Evolutionary conservation across 1,140 invertebrate species (phyloP), one percentile per base, ranked within the genome.

Genomic region (Halotydeus destructor): DNA sequence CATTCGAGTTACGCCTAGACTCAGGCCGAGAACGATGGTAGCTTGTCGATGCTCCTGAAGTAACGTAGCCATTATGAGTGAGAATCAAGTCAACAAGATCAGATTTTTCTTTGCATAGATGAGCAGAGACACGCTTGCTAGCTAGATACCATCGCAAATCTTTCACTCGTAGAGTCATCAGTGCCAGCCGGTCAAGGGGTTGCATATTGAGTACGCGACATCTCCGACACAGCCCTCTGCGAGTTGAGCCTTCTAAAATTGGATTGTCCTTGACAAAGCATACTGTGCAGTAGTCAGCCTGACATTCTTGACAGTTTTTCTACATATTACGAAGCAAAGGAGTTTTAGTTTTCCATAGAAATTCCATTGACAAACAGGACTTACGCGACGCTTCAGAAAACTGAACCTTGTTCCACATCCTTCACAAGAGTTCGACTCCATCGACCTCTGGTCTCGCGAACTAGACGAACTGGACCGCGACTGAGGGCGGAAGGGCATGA

Each of bases 81-180:
- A 47, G 14, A 12, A 47, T 44, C 22, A 48, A 24, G 31, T 48
- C 47, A 12, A 48, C 36, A 3, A 48, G 25, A 39, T 48, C 47
- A 5, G 33, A 31, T 27, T 48, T 48, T 38, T 48, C 47, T 16
- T 36, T 45, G 35, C 36, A 47, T 27, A 28, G 19, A 5, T 45
- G 18, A 6, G 35, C 32, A 21, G 36, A 23, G 22, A 47, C 31
- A 25, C 34, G 22, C 14, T 24, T 26, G 16, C n/a, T 33, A 18
- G 30, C 25, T 5, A 50, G 25, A 40, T 40, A 50, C 48, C 48
- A 50, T 43, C 45, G 44, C 3, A 50, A 24, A 39, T 50, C 48
- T 31, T 41, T 31, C n/a, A 49, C 34, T 5, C 38, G 21, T 22
- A 50, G 28, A 14, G 32, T 39, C 12, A 31, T 45, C 12, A 50